Base-by-base conservation (phyloP, 2,113 vertebrate genomes). In the Malurus alboscapulatus region DNA sequence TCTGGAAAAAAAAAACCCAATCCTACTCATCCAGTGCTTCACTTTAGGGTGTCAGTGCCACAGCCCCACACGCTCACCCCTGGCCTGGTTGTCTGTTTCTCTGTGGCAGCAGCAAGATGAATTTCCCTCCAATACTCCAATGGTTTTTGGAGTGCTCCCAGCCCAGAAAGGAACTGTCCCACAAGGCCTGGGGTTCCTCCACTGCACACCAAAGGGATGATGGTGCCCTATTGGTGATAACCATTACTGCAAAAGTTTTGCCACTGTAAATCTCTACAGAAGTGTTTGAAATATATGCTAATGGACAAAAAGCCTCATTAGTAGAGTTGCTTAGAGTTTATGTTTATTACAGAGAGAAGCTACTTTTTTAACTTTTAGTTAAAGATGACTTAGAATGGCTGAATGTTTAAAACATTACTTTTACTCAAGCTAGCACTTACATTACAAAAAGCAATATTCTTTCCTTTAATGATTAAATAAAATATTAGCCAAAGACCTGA, bases 131-230 rank as follows among this genome's bases (percentile, higher is more conserved):
- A 12, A 53, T 0, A 1, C 13, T 9, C n/a, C n/a, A n/a, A n/a
- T n/a, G n/a, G n/a, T 73, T 75, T 30, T 45, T 45, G 32, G 40
- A 74, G 36, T 18, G 14, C 45, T 92, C 36, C n/a, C 54, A 76
- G 36, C 14, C 45, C 20, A 42, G 30, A 30, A 20, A n/a, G 30
- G 38, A 79, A 22, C 0, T 1, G 1, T 45, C 25, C 50, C 17
- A 5, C 12, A 24, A 45, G 30, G 27, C 17, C 16, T 54, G 25
- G 16, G 4, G 22, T 34, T 82, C 3, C 1, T 50, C 54, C 27
- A 21, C 8, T 0, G 0, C 29, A 65, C 45, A 42, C n/a, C 45
- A 40, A 75, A 82, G 29, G 61, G 24, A 7, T 0, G 0, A 47
- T 12, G 17, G 29, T 34, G 24, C 32, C 62, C 3, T 1, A 20